These are phyloP conservation scores for Pocota personata DNA, from an alignment of 2,888 invertebrate genomes.

Conservation along the genomic window DNA sequence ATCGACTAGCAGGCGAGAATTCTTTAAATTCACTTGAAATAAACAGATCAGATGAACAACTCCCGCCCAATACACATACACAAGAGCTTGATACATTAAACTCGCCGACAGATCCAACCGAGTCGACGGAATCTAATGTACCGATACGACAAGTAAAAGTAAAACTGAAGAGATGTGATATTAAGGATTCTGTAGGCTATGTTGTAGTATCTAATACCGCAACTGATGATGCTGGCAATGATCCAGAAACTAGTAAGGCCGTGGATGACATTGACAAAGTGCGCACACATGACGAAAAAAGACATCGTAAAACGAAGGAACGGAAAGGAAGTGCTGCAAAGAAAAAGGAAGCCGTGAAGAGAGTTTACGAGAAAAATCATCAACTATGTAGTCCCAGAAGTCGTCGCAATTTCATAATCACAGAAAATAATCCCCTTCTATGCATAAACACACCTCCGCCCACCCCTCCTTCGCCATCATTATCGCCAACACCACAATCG, in stretches of 20 bases:
- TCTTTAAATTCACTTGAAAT: neutral
- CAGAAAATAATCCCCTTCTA: neutral
- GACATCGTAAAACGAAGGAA: neutral
- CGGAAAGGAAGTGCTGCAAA: conserved; percentile 6
- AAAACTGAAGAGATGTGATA: conserved; percentile 27
- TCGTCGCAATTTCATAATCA: neutral
- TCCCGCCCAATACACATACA: conserved; percentile 15
- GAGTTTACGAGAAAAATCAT: neutral
- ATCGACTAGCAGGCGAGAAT: neutral
- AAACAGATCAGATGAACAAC: neutral
- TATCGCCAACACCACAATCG: neutral
- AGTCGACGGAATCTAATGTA: no score
- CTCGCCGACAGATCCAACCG: neutral
- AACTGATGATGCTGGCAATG: neutral
- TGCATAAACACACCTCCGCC: conserved; percentile 59
- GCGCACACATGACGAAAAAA: neutral
- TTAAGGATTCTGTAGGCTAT: neutral
- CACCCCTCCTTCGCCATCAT: conserved; percentile 46
- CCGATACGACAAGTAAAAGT: conserved; percentile 35
- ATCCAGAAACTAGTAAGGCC: neutral
- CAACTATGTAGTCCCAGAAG: neutral
- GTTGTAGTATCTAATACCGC: conserved; percentile 25
- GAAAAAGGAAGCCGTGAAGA: conserved; percentile 24
- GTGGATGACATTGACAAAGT: neutral
- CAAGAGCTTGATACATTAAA: neutral